These are phyloP conservation scores for Drosophila pseudotalamancana DNA, from an alignment of 2,888 invertebrate species.

Conservation along the genomic window DNA sequence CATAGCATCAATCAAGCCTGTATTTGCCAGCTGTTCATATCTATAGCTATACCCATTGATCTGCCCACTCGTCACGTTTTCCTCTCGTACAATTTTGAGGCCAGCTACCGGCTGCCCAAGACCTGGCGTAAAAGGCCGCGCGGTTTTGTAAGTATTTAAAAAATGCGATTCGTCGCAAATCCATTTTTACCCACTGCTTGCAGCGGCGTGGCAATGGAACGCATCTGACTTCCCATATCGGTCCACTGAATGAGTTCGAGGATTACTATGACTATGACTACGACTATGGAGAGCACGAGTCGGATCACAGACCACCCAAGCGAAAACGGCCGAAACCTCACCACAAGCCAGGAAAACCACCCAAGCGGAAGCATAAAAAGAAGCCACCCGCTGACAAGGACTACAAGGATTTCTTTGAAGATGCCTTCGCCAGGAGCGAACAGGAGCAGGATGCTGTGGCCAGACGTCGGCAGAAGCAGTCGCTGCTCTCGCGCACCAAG, in stretches of 20 bases:
- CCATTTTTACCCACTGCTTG: neutral
- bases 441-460: neutral
- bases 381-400: conserved; percentile 33
- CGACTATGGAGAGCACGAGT: conserved; percentile 35
- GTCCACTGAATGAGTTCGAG: conserved; percentile 15
- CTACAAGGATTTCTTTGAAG: conserved; percentile 62
- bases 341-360: conserved; percentile 20
- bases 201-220: conserved; percentile 51
- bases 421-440: conserved; percentile 27
- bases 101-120: conserved; percentile 87
- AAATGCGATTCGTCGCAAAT: neutral
- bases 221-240: neutral
- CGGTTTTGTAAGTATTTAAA: conserved; percentile 56
- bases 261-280: conserved; percentile 43
- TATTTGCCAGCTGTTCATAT: conserved; percentile 87
- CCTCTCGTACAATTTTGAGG: conserved; percentile 90
- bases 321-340: conserved; percentile 33
- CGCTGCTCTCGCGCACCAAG: conserved; percentile 62
- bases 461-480: conserved; percentile 24
- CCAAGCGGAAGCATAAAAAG: conserved; percentile 38
- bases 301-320: conserved; percentile 21
- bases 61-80: conserved; percentile 88
- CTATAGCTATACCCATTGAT: conserved; percentile 89
- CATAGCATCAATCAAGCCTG: neutral
- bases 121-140: conserved; percentile 82